Evolutionary conservation across 1,140 invertebrate genomes (phyloP).

Genomic region (Lamellibrachia luymesi): DNA sequence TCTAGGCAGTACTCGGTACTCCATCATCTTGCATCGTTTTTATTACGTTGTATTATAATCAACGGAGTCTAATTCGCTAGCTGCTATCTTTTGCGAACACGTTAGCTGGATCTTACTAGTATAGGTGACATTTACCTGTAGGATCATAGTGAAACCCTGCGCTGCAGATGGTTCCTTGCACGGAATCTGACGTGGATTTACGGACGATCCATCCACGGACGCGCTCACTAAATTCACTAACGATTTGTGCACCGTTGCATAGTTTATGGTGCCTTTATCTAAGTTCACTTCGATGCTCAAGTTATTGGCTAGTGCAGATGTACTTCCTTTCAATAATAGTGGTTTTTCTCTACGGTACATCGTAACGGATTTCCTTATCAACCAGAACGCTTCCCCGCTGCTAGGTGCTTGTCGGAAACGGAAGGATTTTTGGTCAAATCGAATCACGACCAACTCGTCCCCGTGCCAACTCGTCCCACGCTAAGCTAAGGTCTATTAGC

Average conservation of each 20-base stretch:
- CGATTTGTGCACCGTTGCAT: constrained; percentile 50
- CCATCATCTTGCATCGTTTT: too few relatives aligned
- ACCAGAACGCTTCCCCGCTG: background rate
- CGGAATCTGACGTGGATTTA: constrained; percentile 47
- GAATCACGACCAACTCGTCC: background rate
- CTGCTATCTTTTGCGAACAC: too few relatives aligned
- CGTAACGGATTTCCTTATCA: background rate
- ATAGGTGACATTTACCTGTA: background rate
- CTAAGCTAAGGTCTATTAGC: background rate
- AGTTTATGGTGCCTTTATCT: constrained; percentile 43
- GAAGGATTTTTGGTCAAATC: background rate
- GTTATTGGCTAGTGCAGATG: constrained; percentile 50
- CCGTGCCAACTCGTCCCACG: background rate
- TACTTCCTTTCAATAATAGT: constrained; percentile 45
- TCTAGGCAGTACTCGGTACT: too few relatives aligned
- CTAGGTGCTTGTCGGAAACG: background rate
- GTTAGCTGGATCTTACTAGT: too few relatives aligned
- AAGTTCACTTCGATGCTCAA: constrained; percentile 40
- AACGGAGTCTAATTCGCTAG: too few relatives aligned
- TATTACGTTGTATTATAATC: too few relatives aligned
- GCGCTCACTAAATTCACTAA: constrained; percentile 48
- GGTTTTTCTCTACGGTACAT: constrained; percentile 42
- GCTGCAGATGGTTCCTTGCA: constrained; percentile 51
- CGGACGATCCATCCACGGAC: constrained; percentile 41
- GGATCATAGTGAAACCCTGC: constrained; percentile 26